These are phyloP conservation scores for Buceros bicornis DNA, from an alignment of 2,797 vertebrate species.

Conservation along the genomic window DNA sequence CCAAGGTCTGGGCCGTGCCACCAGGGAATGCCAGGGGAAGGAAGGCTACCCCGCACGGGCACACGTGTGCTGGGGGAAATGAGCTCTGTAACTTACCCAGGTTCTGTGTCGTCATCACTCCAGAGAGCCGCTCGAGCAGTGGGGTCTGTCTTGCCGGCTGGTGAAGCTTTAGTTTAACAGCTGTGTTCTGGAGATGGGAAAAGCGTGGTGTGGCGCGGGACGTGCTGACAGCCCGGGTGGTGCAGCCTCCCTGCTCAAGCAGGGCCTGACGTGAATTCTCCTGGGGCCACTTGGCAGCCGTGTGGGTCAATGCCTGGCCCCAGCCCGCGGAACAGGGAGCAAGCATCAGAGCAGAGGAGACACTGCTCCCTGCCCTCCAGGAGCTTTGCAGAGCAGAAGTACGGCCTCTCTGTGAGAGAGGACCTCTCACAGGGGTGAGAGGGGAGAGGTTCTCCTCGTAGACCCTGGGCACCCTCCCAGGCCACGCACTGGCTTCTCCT, in stretches of 20 bases:
- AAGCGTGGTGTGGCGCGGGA: background rate
- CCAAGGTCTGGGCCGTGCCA: too few species aligned
- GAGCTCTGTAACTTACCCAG: rapidly evolving
- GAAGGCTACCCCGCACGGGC: too few species aligned
- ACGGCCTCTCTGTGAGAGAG: background rate
- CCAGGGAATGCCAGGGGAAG: too few species aligned
- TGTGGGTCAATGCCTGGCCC: background rate
- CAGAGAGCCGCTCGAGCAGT: background rate
- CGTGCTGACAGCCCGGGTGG: background rate
- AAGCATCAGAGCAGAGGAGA: background rate
- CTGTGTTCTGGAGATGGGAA: background rate
- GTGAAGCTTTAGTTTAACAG: background rate
- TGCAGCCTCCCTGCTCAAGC: background rate
- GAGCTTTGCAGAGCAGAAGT: background rate
- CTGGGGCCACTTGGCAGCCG: background rate
- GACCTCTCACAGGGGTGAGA: background rate
- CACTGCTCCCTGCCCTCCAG: background rate
- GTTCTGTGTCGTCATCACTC: background rate
- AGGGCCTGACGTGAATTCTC: background rate
- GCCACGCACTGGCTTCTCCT: rapidly evolving
- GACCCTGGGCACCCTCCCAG: background rate
- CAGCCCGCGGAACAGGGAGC: background rate
- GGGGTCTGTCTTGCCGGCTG: background rate
- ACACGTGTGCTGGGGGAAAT: background rate
- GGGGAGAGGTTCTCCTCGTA: background rate